Evolutionary conservation across 2,888 invertebrate genomes (phyloP), one percentile per base, ranked within the genome.

Genomic region (Eupithecia insigniata): DNA sequence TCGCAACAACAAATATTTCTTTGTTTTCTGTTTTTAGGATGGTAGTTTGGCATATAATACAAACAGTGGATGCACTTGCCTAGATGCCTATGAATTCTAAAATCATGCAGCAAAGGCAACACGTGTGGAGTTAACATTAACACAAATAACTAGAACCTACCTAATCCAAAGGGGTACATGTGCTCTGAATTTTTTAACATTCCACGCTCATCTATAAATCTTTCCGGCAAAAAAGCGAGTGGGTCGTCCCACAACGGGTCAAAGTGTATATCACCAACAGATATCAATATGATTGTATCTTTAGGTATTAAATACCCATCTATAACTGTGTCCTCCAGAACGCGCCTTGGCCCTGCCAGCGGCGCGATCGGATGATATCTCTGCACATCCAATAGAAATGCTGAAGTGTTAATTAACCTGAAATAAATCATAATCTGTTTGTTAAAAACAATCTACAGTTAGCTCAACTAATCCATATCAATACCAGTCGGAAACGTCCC

Each of bases 131-230:
- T 46, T 46, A 18, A 8, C 46, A 46, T n/a, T n/a, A 46, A 46
- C 69, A 66, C 26, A 71, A 96, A 69, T 18, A 43, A 16, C 16
- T 18, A 43, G 18, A 18, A 85, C 87, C 85, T 87, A 96, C 97
- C 97, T 84, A 95, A 89, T 75, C 97, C 96, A 82, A 97, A 97
- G 12, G 95, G 95, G 72, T 96, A 94, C 81, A 95, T 93, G 78
- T 95, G 90, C 77, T 95, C 95, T 68, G 95, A 92, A 77, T 92
- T 93, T 77, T 91, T 91, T 71, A 95, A 86, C 79, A 87, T 87
- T 28, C 95, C 96, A 28, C 88, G 82, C 16, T 92, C 89, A 78
- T 95, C 92, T 67, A 96, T 90, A 89, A 96, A 96, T 86, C 96
- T 92, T 82, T 96, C 95, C 0, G 96, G 96, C 39, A 91, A 89